These are phyloP conservation scores for Calonectris borealis DNA, from an alignment of 2,113 vertebrate species.

Conservation along the genomic window DNA sequence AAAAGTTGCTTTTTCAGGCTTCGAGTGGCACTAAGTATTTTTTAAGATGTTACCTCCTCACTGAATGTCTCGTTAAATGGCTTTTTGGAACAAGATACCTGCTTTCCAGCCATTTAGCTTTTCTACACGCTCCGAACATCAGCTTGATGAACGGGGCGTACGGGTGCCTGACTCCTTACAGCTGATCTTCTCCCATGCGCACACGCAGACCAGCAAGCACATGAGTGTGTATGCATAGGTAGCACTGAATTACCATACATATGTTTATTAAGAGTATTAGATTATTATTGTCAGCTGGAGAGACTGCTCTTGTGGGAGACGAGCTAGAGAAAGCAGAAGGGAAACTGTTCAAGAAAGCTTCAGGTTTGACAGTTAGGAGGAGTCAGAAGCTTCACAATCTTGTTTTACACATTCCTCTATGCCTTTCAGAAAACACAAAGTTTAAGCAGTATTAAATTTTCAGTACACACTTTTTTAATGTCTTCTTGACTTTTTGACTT, in stretches of 20 bases:
- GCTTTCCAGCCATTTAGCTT: constrained; percentile 16
- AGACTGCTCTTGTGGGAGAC: background rate
- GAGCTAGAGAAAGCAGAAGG: background rate
- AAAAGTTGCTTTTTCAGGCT: background rate
- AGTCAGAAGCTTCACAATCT: background rate
- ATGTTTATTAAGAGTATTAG: background rate
- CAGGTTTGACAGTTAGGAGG: background rate
- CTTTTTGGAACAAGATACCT: background rate
- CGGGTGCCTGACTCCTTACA: background rate
- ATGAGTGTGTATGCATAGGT: accelerated
- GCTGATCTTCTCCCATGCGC: background rate
- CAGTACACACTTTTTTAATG: accelerated
- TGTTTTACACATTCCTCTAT: background rate
- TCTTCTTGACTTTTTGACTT: background rate
- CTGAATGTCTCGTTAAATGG: background rate
- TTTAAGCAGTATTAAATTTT: background rate
- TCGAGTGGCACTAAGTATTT: background rate
- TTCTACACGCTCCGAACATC: background rate
- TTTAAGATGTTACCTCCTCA: background rate
- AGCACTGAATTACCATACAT: background rate
- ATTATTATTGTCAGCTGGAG: background rate
- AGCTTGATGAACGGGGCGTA: background rate
- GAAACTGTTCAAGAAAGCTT: background rate
- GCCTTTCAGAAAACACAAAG: background rate
- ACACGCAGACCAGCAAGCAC: background rate